These are phyloP conservation scores for Fistularia tabacaria DNA, from an alignment of 2,797 vertebrate species.

Conservation along the genomic window DNA sequence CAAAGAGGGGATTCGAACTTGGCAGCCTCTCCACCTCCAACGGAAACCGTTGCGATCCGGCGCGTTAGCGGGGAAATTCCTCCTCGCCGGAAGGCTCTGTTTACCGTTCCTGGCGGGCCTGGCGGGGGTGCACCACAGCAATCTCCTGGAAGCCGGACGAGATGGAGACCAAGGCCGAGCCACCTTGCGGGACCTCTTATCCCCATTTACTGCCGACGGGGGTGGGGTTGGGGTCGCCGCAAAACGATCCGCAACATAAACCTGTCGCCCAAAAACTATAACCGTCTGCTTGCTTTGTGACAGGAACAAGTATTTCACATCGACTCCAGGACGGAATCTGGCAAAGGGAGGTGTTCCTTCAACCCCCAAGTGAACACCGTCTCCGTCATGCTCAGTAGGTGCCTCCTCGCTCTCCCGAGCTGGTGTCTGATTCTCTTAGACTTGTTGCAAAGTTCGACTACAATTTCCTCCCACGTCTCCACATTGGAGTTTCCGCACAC, in stretches of 20 bases:
- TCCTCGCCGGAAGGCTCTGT: slow-evolving; percentile 31
- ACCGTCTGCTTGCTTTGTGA: slow-evolving; percentile 25
- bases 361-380: slow-evolving; percentile 94
- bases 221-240: no score
- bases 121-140: slow-evolving; percentile 14
- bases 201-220: no score
- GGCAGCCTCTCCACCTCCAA: slow-evolving; percentile 27
- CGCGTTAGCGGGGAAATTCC: slow-evolving; percentile 38
- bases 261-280: slow-evolving; percentile 5
- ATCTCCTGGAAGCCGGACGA: slow-evolving; percentile 13
- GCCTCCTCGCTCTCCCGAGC: slow-evolving; percentile 15
- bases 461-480: no score
- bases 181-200: slow-evolving; percentile 9
- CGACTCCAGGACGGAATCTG: slow-evolving; percentile 89
- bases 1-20: slow-evolving; percentile 24
- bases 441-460: no score
- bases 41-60: slow-evolving; percentile 25
- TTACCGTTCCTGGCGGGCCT: slow-evolving; percentile 31
- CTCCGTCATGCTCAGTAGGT: slow-evolving; percentile 98
- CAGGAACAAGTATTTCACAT: slow-evolving; percentile 93
- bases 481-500: no score
- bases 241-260: background rate
- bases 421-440: background rate
- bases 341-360: slow-evolving; percentile 97
- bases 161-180: slow-evolving; percentile 7